These are phyloP conservation scores for Hyla sarda DNA, from an alignment of 2,113 vertebrate species.

Conservation along the genomic window DNA sequence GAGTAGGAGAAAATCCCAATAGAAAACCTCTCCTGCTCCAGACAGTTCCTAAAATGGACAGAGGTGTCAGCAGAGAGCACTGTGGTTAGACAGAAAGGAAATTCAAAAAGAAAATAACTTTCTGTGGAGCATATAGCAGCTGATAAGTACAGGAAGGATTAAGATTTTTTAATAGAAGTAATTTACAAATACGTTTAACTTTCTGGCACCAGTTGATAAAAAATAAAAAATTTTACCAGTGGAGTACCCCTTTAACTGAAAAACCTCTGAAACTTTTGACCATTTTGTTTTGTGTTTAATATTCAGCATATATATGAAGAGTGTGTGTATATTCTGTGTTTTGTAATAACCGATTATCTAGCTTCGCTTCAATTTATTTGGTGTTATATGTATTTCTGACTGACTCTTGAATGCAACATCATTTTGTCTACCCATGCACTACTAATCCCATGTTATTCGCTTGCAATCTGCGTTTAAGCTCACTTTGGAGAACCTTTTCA, in stretches of 20 bases:
- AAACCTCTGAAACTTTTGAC: neutral
- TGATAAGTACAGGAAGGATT: too few relatives aligned
- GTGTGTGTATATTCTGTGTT: neutral
- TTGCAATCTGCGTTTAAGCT: slow-evolving; percentile 11
- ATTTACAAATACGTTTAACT: too few relatives aligned
- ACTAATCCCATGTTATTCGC: slow-evolving; percentile 3
- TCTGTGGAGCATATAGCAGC: too few relatives aligned
- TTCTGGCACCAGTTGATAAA: too few relatives aligned
- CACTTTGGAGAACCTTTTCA: slow-evolving; percentile 2
- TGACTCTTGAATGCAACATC: neutral
- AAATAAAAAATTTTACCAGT: too few relatives aligned
- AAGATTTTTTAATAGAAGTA: too few relatives aligned
- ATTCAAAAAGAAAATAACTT: too few relatives aligned
- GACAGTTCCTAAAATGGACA: too few relatives aligned
- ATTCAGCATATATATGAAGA: neutral
- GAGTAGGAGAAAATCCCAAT: too few relatives aligned
- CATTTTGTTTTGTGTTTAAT: neutral
- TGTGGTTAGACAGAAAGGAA: too few relatives aligned
- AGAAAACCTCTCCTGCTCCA: too few relatives aligned
- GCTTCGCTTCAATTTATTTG: slow-evolving; percentile 6
- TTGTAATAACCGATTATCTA: slow-evolving; percentile 4
- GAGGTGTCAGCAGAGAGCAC: too few relatives aligned
- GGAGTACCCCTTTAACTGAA: neutral
- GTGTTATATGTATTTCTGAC: neutral
- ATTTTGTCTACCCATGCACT: slow-evolving; percentile 25